Percentiles rank a stretch among this genome's conserved stretches.
Conservation (phyloP, 2,888 invertebrate species). For the Drosophila affinis region DNA sequence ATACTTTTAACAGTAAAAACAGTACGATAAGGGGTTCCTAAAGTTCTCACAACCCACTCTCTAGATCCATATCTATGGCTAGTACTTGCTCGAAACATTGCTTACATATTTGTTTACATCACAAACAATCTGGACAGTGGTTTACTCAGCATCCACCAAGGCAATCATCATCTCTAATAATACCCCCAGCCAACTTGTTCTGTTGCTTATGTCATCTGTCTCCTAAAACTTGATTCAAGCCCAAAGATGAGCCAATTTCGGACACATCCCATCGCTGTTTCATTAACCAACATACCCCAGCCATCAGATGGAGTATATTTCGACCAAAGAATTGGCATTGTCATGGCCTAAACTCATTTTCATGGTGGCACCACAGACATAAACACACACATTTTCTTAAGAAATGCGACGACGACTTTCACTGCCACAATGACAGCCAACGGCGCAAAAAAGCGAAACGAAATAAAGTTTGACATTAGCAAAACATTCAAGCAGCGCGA, state of each 20-base stretch:
- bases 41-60: not conserved
- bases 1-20: not conserved
- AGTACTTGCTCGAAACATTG: not conserved
- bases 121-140: not conserved
- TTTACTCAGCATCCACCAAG: slow-evolving; percentile 12
- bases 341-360: slow-evolving; percentile 34
- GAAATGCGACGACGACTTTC: slow-evolving; percentile 72
- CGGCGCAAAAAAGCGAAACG: slow-evolving; percentile 29
- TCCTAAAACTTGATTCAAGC: slow-evolving; percentile 13
- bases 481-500: slow-evolving; percentile 37
- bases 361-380: slow-evolving; percentile 3
- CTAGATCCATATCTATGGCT: not conserved
- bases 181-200: slow-evolving; percentile 24
- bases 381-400: slow-evolving; percentile 55
- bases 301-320: not conserved
- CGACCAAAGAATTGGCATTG: slow-evolving; percentile 43
- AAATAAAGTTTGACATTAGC: slow-evolving; percentile 32
- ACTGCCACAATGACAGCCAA: slow-evolving; percentile 58
- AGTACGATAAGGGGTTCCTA: too few relatives aligned
- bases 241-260: slow-evolving; percentile 35
- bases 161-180: slow-evolving; percentile 39
- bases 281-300: slow-evolving; percentile 26
- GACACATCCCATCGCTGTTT: slow-evolving; percentile 35
- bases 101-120: not conserved
- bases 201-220: slow-evolving; percentile 33